These are phyloP conservation scores for Drosophila putrida DNA, from an alignment of 2,888 invertebrate genomes.

Conservation along the genomic window DNA sequence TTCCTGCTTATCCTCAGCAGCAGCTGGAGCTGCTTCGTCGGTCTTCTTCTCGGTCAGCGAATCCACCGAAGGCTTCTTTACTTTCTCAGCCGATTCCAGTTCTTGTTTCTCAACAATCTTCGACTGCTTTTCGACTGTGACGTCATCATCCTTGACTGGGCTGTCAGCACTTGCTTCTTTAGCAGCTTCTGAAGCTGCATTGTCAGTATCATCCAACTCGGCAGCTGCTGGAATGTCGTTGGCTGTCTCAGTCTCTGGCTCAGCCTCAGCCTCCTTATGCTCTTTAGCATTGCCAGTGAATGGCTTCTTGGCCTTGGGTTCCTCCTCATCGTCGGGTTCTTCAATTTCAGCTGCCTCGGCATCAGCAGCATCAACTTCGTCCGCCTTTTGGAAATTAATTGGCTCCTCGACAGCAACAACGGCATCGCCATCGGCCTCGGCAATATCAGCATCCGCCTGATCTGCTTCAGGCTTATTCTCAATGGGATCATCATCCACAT, in stretches of 20 bases:
- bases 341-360: slow-evolving; percentile 45
- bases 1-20: slow-evolving; percentile 7
- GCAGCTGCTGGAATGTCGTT: slow-evolving; percentile 30
- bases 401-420: slow-evolving; percentile 23
- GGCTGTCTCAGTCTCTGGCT: slow-evolving; percentile 7
- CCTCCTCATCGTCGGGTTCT: slow-evolving; percentile 60
- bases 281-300: slow-evolving; percentile 37
- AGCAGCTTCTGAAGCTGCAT: slow-evolving; percentile 12
- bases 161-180: slow-evolving; percentile 18
- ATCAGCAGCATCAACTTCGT: background rate
- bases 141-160: slow-evolving; percentile 21
- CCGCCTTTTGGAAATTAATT: too few relatives aligned
- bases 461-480: slow-evolving; percentile 18
- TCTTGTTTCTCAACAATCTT: slow-evolving; percentile 65
- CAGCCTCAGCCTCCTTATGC: slow-evolving; percentile 10
- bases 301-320: slow-evolving; percentile 39
- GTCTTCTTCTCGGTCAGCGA: slow-evolving; percentile 9
- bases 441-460: slow-evolving; percentile 15
- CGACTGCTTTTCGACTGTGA: slow-evolving; percentile 31
- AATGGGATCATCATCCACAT: slow-evolving; percentile 31
- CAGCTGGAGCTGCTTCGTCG: slow-evolving; percentile 8
- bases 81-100: slow-evolving; percentile 48
- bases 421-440: slow-evolving; percentile 17
- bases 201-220: slow-evolving; percentile 9
- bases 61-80: slow-evolving; percentile 6